Percentiles rank a stretch among this genome's conserved stretches.
Conservation (phyloP, 2,888 invertebrate genomes). For the Cerceris ruficornis region DNA sequence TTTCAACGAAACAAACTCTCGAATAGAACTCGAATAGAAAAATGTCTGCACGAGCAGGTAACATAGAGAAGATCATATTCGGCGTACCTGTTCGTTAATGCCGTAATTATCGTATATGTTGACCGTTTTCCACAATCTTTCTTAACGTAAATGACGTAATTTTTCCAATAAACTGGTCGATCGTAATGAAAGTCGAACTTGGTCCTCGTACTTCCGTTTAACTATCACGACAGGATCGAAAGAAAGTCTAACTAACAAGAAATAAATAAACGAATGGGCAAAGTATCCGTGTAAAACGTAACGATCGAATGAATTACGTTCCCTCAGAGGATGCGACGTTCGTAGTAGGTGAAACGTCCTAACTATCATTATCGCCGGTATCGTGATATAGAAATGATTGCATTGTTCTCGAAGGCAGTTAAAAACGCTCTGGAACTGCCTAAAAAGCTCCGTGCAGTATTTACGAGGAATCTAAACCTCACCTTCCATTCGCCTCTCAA, state of each 20-base stretch:
- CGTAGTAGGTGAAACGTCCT: conserved; percentile 13
- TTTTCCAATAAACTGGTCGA: conserved; percentile 1
- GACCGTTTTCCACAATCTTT: not conserved
- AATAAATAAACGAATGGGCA: conserved; percentile 52
- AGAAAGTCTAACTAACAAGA: conserved; percentile 30
- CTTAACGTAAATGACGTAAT: not conserved
- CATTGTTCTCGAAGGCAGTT: conserved; percentile 41
- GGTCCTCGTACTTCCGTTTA: conserved; percentile 43
- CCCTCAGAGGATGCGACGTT: conserved; percentile 22
- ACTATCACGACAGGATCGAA: conserved; percentile 19
- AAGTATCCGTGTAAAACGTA: conserved; percentile 24
- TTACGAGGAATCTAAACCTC: conserved; percentile 34
- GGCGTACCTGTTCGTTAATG: not conserved
- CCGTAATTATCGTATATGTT: not conserved
- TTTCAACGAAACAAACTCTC: conserved; percentile 19
- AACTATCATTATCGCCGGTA: conserved; percentile 21
- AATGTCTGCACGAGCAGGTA: conserved; percentile 16
- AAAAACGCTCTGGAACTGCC: conserved; percentile 46
- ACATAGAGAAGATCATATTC: conserved; percentile 15
- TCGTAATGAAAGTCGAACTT: conserved; percentile 45
- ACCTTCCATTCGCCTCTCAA: conserved; percentile 24
- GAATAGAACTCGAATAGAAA: conserved; percentile 10
- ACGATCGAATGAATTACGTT: conserved; percentile 21
- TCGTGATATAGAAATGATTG: conserved; percentile 33
- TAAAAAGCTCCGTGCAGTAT: conserved; percentile 30